These are phyloP conservation scores for Hyla sarda DNA, from an alignment of 2,113 vertebrate genomes.

Conservation along the genomic window DNA sequence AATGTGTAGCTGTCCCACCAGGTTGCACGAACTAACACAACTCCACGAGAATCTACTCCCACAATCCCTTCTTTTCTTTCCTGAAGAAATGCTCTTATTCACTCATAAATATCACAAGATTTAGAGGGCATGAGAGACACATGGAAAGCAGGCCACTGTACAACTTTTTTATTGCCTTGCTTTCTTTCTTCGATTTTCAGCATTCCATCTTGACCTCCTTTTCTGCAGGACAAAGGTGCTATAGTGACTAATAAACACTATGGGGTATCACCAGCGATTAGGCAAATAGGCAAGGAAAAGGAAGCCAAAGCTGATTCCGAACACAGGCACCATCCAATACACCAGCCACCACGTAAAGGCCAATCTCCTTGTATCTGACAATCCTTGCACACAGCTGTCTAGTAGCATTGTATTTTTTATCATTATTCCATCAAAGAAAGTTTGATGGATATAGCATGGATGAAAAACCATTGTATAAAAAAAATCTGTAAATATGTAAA, in stretches of 20 bases:
- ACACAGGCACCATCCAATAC: constrained; percentile 55
- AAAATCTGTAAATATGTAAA: constrained; percentile 36
- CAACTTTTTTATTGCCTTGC: constrained; percentile 32
- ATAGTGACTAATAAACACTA: constrained; percentile 20
- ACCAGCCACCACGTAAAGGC: constrained; percentile 53
- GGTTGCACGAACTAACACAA: constrained; percentile 56
- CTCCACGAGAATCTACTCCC: constrained; percentile 43
- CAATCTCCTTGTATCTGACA: constrained; percentile 45
- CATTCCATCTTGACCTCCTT: constrained; percentile 50
- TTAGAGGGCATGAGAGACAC: constrained; percentile 28
- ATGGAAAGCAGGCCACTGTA: constrained; percentile 28
- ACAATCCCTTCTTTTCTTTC: constrained; percentile 15
- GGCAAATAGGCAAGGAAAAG: not conserved
- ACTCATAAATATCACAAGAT: constrained; percentile 29
- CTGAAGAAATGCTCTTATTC: constrained; percentile 29
- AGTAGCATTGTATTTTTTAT: constrained; percentile 42
- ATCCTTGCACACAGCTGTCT: constrained; percentile 37
- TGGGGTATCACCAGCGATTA: constrained; percentile 44
- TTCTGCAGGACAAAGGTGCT: constrained; percentile 49
- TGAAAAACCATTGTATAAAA: constrained; percentile 22
- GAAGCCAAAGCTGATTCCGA: constrained; percentile 41
- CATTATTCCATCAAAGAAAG: not conserved
- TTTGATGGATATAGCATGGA: not conserved
- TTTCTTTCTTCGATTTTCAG: constrained; percentile 34
- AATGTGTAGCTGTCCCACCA: constrained; percentile 28